phyloP scores from a whole-genome alignment of 2,113 vertebrate species.

The Pycnonotus jocosus region DNA sequence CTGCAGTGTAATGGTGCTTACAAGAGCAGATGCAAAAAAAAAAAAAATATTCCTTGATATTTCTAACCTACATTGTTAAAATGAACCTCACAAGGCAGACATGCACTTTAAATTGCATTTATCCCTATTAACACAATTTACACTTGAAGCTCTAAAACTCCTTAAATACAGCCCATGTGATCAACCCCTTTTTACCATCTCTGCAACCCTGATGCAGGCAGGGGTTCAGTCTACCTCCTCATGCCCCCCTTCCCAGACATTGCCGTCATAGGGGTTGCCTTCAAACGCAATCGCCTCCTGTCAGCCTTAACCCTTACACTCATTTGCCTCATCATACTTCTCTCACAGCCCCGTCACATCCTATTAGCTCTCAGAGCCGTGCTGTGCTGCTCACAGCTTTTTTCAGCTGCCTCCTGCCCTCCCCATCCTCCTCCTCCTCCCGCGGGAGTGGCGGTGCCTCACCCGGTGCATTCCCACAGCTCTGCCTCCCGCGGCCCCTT shows the following conservation, averaged over 20 bases:
- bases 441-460: neutral
- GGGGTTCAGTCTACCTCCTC: neutral
- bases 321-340: neutral
- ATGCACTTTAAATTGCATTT: neutral
- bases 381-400: neutral
- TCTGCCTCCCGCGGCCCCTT: neutral
- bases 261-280: neutral
- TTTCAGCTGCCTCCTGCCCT: neutral
- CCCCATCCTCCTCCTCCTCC: neutral
- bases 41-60: neutral
- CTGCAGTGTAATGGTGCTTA: neutral
- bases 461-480: fast-evolving
- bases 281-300: neutral
- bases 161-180: neutral
- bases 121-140: neutral
- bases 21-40: neutral
- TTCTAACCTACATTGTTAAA: neutral
- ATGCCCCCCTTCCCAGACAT: neutral
- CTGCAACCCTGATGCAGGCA: neutral
- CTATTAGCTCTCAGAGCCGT: neutral
- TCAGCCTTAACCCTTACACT: neutral
- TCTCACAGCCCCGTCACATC: neutral
- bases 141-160: neutral
- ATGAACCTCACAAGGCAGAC: neutral
- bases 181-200: neutral